Evolutionary conservation across 2,888 invertebrate species (phyloP), one percentile per base, ranked within the genome.

Genomic region (Acanthosepion esculentum): DNA sequence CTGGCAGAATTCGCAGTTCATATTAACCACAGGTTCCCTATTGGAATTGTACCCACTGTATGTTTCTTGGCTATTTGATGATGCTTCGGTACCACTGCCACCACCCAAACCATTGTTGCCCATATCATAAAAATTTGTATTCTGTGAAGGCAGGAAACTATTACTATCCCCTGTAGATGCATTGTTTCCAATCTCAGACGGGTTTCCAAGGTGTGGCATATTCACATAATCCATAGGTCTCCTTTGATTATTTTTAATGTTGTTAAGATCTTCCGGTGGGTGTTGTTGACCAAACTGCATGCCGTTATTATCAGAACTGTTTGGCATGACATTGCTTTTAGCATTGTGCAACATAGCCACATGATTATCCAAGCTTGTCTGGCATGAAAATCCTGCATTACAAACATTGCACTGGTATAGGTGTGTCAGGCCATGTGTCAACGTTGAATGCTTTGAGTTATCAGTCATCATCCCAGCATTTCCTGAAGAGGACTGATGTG

Each of bases 1-100:
- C 29, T 93, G 48, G 5, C 93, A 93, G 50, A 93, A 93, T 53
- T 93, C 93, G n/a, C 93, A 93, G n/a, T 78, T 33, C 78, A 78
- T 78, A 33, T 78, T 78, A 33, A 78, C 78, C 78, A 78, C 78
- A 15, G 78, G 78, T 78, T 78, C 78, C 15, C 78, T n/a, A 33
- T 33, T 78, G 15, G 78, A 78, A 78, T n/a, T 12, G 10, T 78
- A 78, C 12, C 78, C 78, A 78, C 78, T 12, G 12, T 78, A 78
- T 2, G 78, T n/a, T 18, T 78, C 78, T n/a, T 78, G 78, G 78
- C 78, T n/a, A 15, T 15, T 78, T 78, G 78, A 78, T 15, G n/a
- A 33, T 10, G 78, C n/a, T 15, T 78, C 78, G 1, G 41, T 41
- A 33, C 78, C 18, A 78, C 78, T 33, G 33, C 33, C 78, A n/a